These are phyloP conservation scores for Crambe crambe DNA, from an alignment of 37 sponge, comb jelly and placozoan species.

Conservation along the genomic window DNA sequence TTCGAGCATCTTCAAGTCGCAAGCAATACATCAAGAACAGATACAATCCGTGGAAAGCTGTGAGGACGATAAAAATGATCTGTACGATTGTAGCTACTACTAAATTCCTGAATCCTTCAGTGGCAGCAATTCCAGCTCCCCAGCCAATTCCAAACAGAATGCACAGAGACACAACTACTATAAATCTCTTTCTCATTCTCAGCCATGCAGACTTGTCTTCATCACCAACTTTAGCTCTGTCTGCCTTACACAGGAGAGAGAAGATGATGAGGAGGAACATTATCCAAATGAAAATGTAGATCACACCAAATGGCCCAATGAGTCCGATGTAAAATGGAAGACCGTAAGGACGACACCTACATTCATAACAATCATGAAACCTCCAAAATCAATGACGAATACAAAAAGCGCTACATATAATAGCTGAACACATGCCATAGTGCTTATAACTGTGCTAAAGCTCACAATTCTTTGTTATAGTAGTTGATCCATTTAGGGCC, in stretches of 20 bases:
- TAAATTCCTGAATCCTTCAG: neutral
- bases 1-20: slow-evolving; percentile 30
- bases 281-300: slow-evolving; percentile 4
- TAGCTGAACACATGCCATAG: too few species aligned
- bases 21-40: slow-evolving; percentile 39
- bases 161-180: neutral
- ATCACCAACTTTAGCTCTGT: too few species aligned
- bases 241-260: neutral
- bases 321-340: neutral
- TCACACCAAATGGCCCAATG: neutral
- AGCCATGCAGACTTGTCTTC: neutral
- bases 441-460: too few species aligned
- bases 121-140: slow-evolving; percentile 7
- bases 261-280: slow-evolving; percentile 2
- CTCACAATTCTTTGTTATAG: too few species aligned
- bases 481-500: too few species aligned
- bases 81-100: neutral
- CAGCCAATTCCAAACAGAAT: slow-evolving; percentile 21
- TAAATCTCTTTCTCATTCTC: neutral
- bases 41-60: slow-evolving; percentile 30
- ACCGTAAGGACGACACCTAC: slow-evolving; percentile 5
- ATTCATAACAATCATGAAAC: too few species aligned
- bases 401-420: too few species aligned
- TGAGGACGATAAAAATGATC: slow-evolving; percentile 31
- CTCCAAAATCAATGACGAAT: too few species aligned